Percentiles rank a stretch among this genome's conserved stretches.
Evolutionary conservation across 2,888 invertebrate species (phyloP).

Genomic region (Piscicola geometra): DNA sequence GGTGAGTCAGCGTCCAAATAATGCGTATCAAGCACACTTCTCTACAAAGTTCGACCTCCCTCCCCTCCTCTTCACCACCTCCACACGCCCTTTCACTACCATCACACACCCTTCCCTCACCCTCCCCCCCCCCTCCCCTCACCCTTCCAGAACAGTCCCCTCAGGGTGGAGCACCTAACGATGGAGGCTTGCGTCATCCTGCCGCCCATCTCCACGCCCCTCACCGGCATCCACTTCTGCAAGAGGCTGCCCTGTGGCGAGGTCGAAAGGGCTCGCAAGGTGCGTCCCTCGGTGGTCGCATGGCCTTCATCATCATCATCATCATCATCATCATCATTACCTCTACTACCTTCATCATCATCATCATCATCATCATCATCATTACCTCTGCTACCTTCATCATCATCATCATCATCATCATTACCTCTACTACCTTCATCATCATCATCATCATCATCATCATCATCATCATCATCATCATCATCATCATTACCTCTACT

Average conservation of each 20-base stretch:
- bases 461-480: slow-evolving; percentile 15
- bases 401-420: slow-evolving; percentile 22
- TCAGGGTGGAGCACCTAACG: slow-evolving; percentile 80
- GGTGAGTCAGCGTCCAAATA: slow-evolving; percentile 46
- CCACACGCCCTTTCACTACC: too few species aligned
- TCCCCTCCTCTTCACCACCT: too few species aligned
- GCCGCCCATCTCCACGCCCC: slow-evolving; percentile 89
- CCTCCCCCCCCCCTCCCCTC: neutral
- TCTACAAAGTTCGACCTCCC: too few species aligned
- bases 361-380: neutral
- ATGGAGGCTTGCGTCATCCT: slow-evolving; percentile 92
- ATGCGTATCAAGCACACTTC: neutral
- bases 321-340: too few species aligned
- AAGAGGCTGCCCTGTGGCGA: slow-evolving; percentile 93
- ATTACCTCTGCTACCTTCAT: neutral
- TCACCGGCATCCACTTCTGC: slow-evolving; percentile 85
- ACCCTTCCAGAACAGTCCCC: slow-evolving; percentile 48
- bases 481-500: neutral
- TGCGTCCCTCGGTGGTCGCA: slow-evolving; percentile 42
- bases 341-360: too few species aligned
- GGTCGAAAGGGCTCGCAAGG: slow-evolving; percentile 63
- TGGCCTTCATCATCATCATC: neutral
- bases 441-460: neutral
- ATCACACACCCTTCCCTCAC: too few species aligned
- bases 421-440: neutral